Percentiles rank a stretch among this genome's conserved stretches.
These are phyloP conservation scores for Doryteuthis pealeii DNA, from an alignment of 1,140 invertebrate species.

Conservation along the genomic window DNA sequence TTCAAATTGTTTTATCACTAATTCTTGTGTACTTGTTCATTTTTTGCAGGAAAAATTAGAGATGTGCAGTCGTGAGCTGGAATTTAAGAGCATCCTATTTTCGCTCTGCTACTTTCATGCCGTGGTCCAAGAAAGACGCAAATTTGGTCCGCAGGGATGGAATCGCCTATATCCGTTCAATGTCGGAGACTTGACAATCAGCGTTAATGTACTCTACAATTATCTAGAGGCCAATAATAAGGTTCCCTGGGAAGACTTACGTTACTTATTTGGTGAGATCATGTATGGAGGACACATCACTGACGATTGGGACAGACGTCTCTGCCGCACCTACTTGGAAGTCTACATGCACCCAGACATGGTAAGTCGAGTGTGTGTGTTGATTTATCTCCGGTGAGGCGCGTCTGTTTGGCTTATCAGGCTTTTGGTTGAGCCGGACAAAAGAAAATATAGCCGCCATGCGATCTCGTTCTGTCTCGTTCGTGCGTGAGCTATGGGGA, in stretches of 20 bases:
- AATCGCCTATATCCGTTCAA: conserved; percentile 63
- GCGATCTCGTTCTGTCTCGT: too few species aligned
- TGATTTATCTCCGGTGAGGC: too few species aligned
- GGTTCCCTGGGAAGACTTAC: conserved; percentile 86
- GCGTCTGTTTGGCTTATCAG: too few species aligned
- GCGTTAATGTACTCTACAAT: conserved; percentile 88
- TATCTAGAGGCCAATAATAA: conserved; percentile 83
- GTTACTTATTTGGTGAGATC: conserved; percentile 91
- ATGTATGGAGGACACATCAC: conserved; percentile 97
- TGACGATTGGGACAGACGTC: conserved; percentile 87
- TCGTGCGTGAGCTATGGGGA: too few species aligned
- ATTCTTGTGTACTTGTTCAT: not conserved
- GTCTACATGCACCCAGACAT: conserved; percentile 87
- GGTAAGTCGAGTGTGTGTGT: conserved; percentile 63
- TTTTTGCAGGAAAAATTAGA: conserved; percentile 79
- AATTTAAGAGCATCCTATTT: conserved; percentile 91
- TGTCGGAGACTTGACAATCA: conserved; percentile 82
- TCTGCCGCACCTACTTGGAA: conserved; percentile 87
- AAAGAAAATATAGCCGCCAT: too few species aligned
- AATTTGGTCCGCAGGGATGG: conserved; percentile 94
- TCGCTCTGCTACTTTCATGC: conserved; percentile 93
- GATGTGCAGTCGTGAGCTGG: conserved; percentile 88
- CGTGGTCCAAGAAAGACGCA: conserved; percentile 86
- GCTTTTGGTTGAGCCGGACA: too few species aligned
- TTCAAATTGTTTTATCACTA: not conserved